These are phyloP conservation scores for Etia nguti DNA, from an alignment of 2,113 vertebrate genomes.

Conservation along the genomic window DNA sequence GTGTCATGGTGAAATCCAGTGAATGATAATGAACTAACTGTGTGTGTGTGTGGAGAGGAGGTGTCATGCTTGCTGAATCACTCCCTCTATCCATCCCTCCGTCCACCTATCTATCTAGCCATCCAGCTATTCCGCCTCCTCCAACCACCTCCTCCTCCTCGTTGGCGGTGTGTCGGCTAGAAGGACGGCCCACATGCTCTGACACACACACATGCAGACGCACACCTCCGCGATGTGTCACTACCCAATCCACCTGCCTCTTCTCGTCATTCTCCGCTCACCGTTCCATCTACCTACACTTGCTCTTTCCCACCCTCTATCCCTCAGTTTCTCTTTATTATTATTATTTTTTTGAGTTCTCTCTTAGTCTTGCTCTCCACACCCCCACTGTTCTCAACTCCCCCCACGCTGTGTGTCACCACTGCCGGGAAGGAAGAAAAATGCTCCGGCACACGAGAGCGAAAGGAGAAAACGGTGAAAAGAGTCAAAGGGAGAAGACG, in stretches of 20 bases:
- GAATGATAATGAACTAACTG: constrained; percentile 70
- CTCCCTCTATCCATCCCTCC: constrained; percentile 22
- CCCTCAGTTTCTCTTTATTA: background rate
- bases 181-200: constrained; percentile 50
- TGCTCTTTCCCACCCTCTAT: background rate
- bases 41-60: constrained; percentile 22
- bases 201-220: constrained; percentile 42
- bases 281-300: constrained; percentile 55
- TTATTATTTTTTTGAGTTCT: background rate
- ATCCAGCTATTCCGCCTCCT: constrained; percentile 29
- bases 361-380: constrained; percentile 13
- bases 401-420: constrained; percentile 52
- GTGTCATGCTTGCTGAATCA: constrained; percentile 49
- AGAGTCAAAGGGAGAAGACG: constrained; percentile 11
- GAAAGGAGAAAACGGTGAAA: background rate
- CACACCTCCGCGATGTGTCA: constrained; percentile 67
- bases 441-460: constrained; percentile 17
- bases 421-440: constrained; percentile 31
- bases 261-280: constrained; percentile 38
- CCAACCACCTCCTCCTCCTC: constrained; percentile 42
- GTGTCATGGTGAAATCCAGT: constrained; percentile 65
- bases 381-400: background rate
- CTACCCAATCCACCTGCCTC: constrained; percentile 58
- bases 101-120: background rate
- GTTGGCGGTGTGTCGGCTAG: constrained; percentile 25